Percentiles rank a stretch among this genome's conserved stretches.
These are phyloP conservation scores for Brenthis daphne DNA, from an alignment of 2,888 invertebrate species.

Conservation along the genomic window DNA sequence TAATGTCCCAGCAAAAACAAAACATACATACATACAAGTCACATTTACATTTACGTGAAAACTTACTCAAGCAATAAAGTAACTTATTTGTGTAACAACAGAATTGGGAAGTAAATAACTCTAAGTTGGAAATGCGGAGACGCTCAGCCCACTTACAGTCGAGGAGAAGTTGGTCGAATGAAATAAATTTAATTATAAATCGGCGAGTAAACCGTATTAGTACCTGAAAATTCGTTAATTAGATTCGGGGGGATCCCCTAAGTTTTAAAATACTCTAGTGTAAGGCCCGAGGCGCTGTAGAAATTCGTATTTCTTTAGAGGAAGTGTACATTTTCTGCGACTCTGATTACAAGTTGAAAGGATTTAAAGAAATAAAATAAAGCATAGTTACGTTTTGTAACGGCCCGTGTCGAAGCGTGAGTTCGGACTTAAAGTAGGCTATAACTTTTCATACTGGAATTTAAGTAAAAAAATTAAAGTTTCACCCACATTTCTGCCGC, in stretches of 20 bases:
- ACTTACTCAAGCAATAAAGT: constrained; percentile 20
- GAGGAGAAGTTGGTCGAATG: constrained; percentile 39
- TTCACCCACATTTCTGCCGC: too few species aligned
- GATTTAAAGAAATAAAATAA: constrained; percentile 19
- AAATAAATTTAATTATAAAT: constrained; percentile 47
- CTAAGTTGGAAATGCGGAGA: constrained; percentile 25
- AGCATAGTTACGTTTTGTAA: constrained; percentile 1
- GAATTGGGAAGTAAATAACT: constrained; percentile 28
- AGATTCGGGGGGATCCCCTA: constrained; percentile 43
- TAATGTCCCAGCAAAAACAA: background rate
- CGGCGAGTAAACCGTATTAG: constrained; percentile 37
- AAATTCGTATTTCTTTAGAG: constrained; percentile 29
- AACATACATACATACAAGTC: constrained; percentile 5
- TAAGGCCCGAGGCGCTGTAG: constrained; percentile 37
- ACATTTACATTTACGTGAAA: constrained; percentile 12
- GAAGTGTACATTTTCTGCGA: constrained; percentile 14
- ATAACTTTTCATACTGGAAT: constrained; percentile 11
- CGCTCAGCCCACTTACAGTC: constrained; percentile 32
- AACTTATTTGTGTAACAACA: constrained; percentile 31
- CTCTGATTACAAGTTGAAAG: constrained; percentile 11
- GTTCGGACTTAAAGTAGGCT: constrained; percentile 9
- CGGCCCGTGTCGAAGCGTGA: background rate
- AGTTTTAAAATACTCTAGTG: constrained; percentile 45
- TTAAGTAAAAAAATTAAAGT: constrained; percentile 5
- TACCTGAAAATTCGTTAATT: constrained; percentile 45